Percentiles rank a stretch among this genome's conserved stretches.
Evolutionary conservation across 2,888 invertebrate genomes (phyloP).

Genomic region (Acronicta psi): DNA sequence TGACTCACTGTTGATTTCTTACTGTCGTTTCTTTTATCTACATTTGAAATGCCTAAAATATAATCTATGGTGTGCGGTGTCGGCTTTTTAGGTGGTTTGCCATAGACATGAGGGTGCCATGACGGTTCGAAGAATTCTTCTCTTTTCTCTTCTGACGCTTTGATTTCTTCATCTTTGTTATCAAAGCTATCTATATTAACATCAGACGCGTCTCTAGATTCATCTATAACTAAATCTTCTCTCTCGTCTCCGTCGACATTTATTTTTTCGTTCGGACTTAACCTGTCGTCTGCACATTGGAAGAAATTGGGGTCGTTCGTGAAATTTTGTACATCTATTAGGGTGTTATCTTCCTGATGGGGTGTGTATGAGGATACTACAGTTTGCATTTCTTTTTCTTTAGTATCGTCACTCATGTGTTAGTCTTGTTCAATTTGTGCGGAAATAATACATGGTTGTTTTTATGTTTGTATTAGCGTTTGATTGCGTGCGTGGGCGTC

Average conservation of each 20-base stretch:
- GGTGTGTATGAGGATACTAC: slow-evolving; percentile 75
- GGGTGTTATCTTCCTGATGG: slow-evolving; percentile 65
- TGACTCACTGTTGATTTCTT: slow-evolving; percentile 73
- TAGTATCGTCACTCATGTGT: slow-evolving; percentile 80
- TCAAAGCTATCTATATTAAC: slow-evolving; percentile 53
- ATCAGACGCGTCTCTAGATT: slow-evolving; percentile 58
- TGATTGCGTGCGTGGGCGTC: slow-evolving; percentile 70
- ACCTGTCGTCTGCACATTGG: slow-evolving; percentile 65
- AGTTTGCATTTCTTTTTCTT: slow-evolving; percentile 81
- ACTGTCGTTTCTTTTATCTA: slow-evolving; percentile 54
- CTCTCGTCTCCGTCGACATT: slow-evolving; percentile 74
- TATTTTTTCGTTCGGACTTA: slow-evolving; percentile 75
- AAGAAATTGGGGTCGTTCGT: slow-evolving; percentile 60
- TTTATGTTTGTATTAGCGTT: slow-evolving; percentile 85
- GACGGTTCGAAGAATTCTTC: slow-evolving; percentile 78
- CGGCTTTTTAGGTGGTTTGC: slow-evolving; percentile 93
- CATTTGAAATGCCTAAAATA: slow-evolving; percentile 91
- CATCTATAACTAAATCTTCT: slow-evolving; percentile 72
- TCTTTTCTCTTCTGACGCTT: slow-evolving; percentile 56
- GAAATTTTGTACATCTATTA: slow-evolving; percentile 55
- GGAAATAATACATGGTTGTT: slow-evolving; percentile 84
- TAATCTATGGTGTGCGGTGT: slow-evolving; percentile 96
- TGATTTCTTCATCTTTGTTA: slow-evolving; percentile 49
- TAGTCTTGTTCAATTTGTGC: slow-evolving; percentile 67
- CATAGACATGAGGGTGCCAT: slow-evolving; percentile 97